phyloP scores from a whole-genome alignment of 2,797 vertebrate genomes.

The Lithobates sylvaticus region DNA sequence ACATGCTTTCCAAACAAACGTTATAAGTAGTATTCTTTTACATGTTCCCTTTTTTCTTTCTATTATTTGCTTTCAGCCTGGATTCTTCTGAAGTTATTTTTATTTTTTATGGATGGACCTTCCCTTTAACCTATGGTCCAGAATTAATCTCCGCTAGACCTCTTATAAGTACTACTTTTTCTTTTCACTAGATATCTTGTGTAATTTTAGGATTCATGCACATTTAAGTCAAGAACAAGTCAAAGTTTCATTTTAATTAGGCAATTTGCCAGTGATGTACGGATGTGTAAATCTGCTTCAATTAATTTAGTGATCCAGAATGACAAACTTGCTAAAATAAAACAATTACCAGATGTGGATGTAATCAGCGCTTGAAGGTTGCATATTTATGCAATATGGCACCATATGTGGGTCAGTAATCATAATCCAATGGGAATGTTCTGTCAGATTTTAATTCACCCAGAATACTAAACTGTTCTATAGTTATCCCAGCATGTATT shows the following conservation, averaged over 20 bases:
- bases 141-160: no score
- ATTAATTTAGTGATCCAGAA: slow-evolving; percentile 66
- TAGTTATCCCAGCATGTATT: slow-evolving; percentile 1
- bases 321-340: slow-evolving; percentile 54
- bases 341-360: slow-evolving; percentile 61
- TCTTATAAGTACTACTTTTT: no score
- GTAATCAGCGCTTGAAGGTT: slow-evolving; percentile 65
- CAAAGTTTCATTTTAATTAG: slow-evolving; percentile 54
- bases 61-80: no score
- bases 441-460: slow-evolving; percentile 76
- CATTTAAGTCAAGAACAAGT: slow-evolving; percentile 16
- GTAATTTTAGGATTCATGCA: not conserved
- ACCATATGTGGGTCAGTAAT: slow-evolving; percentile 78
- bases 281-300: slow-evolving; percentile 63
- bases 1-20: no score
- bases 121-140: no score
- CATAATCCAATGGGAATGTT: slow-evolving; percentile 81
- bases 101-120: no score
- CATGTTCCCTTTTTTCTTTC: no score
- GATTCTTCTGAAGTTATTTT: no score
- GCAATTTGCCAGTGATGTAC: slow-evolving; percentile 43
- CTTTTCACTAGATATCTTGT: not conserved
- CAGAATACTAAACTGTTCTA: slow-evolving; percentile 76
- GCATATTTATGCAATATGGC: slow-evolving; percentile 73
- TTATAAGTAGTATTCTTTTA: no score